Evolutionary conservation across 2,888 invertebrate species (phyloP).

Genomic region (Conomelus anceps): DNA sequence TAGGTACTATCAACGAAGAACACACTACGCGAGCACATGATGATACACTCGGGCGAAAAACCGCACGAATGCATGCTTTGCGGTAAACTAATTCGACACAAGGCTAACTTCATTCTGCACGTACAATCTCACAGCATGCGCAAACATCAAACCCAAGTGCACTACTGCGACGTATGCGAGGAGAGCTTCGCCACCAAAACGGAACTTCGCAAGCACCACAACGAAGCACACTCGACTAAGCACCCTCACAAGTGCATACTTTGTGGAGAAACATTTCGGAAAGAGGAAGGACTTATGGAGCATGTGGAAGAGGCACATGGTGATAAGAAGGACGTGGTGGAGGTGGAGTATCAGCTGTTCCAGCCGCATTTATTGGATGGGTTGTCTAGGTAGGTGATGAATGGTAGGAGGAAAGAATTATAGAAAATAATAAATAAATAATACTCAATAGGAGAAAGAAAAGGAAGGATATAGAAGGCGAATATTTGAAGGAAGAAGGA

Average conservation of each 20-base stretch:
- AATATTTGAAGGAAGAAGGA: too few species aligned
- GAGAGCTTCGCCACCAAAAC: conserved; percentile 15
- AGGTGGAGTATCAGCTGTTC: not conserved
- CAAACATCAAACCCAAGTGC: not conserved
- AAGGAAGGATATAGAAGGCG: too few species aligned
- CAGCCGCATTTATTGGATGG: conserved; percentile 21
- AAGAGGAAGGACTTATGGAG: not conserved
- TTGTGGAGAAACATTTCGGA: not conserved
- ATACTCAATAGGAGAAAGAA: too few species aligned
- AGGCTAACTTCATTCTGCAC: conserved; percentile 32
- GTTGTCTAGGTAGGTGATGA: not conserved
- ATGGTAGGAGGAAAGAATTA: too few species aligned
- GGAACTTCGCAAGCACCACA: not conserved
- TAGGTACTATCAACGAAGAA: conserved; percentile 30
- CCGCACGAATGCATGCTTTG: conserved; percentile 33
- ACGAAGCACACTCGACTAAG: conserved; percentile 1
- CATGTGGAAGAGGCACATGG: not conserved
- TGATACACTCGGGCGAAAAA: conserved; percentile 33
- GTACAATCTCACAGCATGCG: conserved; percentile 27
- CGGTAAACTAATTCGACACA: conserved; percentile 30
- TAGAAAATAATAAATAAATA: too few species aligned
- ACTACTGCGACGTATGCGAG: conserved; percentile 23
- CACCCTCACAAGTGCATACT: not conserved
- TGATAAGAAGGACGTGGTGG: not conserved
- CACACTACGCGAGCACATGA: conserved; percentile 32